These are phyloP conservation scores for Ruditapes philippinarum DNA, from an alignment of 1,140 invertebrate genomes.

Conservation along the genomic window DNA sequence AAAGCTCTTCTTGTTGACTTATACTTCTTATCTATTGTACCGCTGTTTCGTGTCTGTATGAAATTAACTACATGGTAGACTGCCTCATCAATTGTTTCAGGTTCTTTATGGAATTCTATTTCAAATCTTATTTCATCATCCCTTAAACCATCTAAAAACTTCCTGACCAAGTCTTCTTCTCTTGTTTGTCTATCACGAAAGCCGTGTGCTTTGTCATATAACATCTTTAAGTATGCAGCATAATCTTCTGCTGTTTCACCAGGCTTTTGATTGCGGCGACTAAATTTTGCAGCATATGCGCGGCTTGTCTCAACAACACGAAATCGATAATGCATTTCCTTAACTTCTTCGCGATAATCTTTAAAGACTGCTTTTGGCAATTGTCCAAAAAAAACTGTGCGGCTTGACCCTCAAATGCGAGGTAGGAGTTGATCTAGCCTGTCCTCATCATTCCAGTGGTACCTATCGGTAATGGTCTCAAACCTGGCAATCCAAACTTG, in stretches of 20 bases:
- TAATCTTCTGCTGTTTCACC: constrained; percentile 28
- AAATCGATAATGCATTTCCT: constrained; percentile 23
- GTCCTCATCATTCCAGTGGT: background rate
- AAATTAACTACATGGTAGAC: constrained; percentile 17
- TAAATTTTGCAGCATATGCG: constrained; percentile 22
- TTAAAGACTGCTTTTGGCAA: background rate
- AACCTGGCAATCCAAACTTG: constrained; percentile 48
- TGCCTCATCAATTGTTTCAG: constrained; percentile 5
- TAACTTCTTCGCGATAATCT: background rate
- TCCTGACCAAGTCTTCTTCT: background rate
- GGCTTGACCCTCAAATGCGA: background rate
- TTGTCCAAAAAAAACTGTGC: constrained; percentile 22
- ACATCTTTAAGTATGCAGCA: background rate
- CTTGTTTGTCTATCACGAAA: background rate
- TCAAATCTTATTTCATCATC: constrained; percentile 12
- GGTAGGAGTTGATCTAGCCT: constrained; percentile 17
- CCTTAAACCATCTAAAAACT: constrained; percentile 1
- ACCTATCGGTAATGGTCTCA: background rate
- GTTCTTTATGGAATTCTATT: constrained; percentile 25
- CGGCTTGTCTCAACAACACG: constrained; percentile 28
- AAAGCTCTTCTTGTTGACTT: background rate
- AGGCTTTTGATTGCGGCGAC: background rate
- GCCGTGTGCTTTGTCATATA: constrained; percentile 28
- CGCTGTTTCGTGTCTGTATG: background rate
- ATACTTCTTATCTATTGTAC: background rate